These are phyloP conservation scores for Falco cherrug DNA, from an alignment of 2,797 vertebrate species.

Conservation along the genomic window DNA sequence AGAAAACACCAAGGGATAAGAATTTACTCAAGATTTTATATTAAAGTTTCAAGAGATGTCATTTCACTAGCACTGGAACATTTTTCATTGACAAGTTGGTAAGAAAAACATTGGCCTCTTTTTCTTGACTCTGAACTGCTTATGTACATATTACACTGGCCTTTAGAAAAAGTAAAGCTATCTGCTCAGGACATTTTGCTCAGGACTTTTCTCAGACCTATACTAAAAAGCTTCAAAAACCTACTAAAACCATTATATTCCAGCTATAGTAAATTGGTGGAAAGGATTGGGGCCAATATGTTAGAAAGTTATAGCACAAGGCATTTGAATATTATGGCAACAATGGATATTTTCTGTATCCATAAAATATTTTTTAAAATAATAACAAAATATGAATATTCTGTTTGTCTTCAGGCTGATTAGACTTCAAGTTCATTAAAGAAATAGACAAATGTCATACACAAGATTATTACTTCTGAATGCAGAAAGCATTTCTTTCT, in stretches of 20 bases:
- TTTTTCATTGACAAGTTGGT: conserved; percentile 33
- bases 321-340: not conserved
- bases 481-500: conserved; percentile 11
- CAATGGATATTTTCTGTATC: not conserved
- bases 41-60: conserved; percentile 46
- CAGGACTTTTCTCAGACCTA: not conserved
- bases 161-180: not conserved
- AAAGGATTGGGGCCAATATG: not conserved
- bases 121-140: not conserved
- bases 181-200: not conserved
- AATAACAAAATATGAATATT: not conserved
- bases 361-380: not conserved
- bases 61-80: conserved; percentile 1
- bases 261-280: not conserved
- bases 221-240: not conserved
- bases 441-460: conserved; percentile 14
- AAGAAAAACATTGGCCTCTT: not conserved
- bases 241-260: not conserved
- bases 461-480: not conserved
- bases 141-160: not conserved
- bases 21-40: conserved; percentile 51
- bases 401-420: not conserved
- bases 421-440: conserved; percentile 18
- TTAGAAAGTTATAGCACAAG: not conserved
- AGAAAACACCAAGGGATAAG: conserved; percentile 37